phyloP scores from a whole-genome alignment of 2,113 vertebrate genomes.

The Chlorocebus sabaeus region DNA sequence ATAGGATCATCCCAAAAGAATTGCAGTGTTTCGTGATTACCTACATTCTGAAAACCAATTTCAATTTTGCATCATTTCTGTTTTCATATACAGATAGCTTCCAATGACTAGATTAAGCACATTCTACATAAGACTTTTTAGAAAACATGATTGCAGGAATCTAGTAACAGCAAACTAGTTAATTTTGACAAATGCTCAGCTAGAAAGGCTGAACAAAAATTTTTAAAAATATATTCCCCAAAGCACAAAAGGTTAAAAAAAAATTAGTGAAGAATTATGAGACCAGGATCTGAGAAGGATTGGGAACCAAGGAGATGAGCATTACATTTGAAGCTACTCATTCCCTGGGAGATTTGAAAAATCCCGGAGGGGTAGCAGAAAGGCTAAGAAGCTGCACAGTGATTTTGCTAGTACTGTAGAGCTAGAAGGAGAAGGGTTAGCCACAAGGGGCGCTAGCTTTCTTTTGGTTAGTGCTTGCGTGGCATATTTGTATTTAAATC shows the following conservation, averaged over 20 bases:
- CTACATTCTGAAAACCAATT: slow-evolving; percentile 14
- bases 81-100: not conserved
- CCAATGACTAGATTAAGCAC: not conserved
- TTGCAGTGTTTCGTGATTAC: not conserved
- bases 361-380: not conserved
- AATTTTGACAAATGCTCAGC: not conserved
- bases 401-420: not conserved
- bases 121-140: not conserved
- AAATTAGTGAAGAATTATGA: not conserved
- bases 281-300: not conserved
- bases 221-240: not conserved
- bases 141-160: not conserved
- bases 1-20: not conserved
- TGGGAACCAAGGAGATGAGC: not conserved
- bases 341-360: not conserved
- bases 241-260: not conserved
- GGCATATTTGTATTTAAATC: not conserved
- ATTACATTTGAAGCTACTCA: not conserved
- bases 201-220: not conserved
- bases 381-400: not conserved
- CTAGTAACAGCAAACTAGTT: not conserved
- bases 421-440: not conserved
- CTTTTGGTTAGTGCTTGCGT: not conserved
- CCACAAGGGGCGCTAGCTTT: not conserved
- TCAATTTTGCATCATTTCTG: slow-evolving; percentile 7